phyloP scores from a whole-genome alignment of 1,140 invertebrate species.

The Drosophila lacertosa region DNA sequence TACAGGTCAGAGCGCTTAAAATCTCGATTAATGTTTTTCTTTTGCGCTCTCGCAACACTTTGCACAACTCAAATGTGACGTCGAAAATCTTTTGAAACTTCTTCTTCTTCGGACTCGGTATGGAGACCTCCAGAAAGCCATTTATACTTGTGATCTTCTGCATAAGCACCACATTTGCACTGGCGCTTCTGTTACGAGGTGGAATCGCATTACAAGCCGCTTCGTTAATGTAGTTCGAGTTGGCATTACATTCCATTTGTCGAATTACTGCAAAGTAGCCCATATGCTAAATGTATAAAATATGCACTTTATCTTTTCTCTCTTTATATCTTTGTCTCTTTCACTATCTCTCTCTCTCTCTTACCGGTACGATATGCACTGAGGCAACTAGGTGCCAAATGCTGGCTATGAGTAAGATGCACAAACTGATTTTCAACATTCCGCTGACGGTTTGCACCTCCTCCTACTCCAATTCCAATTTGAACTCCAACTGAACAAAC shows the following conservation, averaged over 20 bases:
- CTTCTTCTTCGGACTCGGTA: conserved; percentile 56
- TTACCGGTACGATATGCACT: conserved; percentile 32
- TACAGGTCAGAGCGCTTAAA: conserved; percentile 31
- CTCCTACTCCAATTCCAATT: too few species aligned
- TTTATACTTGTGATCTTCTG: conserved; percentile 13
- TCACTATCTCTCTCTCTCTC: not conserved
- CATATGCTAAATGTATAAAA: not conserved
- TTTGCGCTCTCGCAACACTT: conserved; percentile 48
- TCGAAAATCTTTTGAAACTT: conserved; percentile 50
- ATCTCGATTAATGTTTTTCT: conserved; percentile 45
- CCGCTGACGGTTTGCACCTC: conserved; percentile 2
- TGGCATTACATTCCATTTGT: conserved; percentile 45
- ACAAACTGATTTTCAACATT: conserved; percentile 27
- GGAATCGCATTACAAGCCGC: conserved; percentile 18
- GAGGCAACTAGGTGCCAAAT: conserved; percentile 4
- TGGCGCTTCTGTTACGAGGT: conserved; percentile 42
- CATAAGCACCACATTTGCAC: conserved; percentile 22
- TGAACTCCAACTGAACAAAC: conserved; percentile 28
- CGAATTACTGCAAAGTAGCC: conserved; percentile 58
- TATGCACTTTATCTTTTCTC: not conserved
- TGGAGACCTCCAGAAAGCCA: conserved; percentile 37
- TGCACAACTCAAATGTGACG: conserved; percentile 60
- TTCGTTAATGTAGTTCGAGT: conserved; percentile 41
- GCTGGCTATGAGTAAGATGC: conserved; percentile 15
- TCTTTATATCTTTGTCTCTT: not conserved